Evolutionary conservation across 2,888 invertebrate species (phyloP), one percentile per base, ranked within the genome.

Genomic region (Rhagonycha fulva): DNA sequence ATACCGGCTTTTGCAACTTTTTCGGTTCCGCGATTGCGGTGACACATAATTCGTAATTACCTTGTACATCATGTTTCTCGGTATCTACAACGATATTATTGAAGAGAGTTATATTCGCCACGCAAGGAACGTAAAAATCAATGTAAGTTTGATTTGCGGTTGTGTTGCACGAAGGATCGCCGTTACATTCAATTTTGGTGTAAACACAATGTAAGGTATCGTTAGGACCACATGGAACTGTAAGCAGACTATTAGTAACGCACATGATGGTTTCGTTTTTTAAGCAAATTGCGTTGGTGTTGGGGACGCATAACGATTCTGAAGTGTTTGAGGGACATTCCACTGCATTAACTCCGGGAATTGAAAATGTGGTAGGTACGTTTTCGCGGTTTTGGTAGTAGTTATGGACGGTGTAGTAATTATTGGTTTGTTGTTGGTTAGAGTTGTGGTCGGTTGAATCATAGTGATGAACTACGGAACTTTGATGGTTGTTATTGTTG

Each of bases 51-150:
- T 77, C 71, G 10, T 66, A 66, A 66, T 5, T 66, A n/a, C 26
- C 26, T 3, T 66, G n/a, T 24, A n/a, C n/a, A n/a, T 66, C 26
- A 5, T 66, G 11, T 3, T 12, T 66, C 1, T n/a, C 9, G 7
- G 14, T 30, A 67, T 72, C 72, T 12, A 70, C 14, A 9, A 72
- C 62, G 12, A 62, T 70, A 61, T 70, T 14, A 24, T 76, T 68
- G 0, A 28, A 14, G 7, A 73, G 19, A 4, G 76, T 82, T 1
- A 85, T 84, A 5, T 82, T 85, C 0, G 85, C 84, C 74, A 86
- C 82, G 76, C 86, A 86, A 5, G 86, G 86, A 63, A 86, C 82
- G 19, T 77, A 81, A 9, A 85, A 78, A 10, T 81, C 76, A 5
- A 86, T 83, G 47, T 78, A 79, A 14, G 84, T 84, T 10, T 77